Evolutionary conservation across 2,113 vertebrate genomes (phyloP).

Genomic region (Megatriorchis doriae): DNA sequence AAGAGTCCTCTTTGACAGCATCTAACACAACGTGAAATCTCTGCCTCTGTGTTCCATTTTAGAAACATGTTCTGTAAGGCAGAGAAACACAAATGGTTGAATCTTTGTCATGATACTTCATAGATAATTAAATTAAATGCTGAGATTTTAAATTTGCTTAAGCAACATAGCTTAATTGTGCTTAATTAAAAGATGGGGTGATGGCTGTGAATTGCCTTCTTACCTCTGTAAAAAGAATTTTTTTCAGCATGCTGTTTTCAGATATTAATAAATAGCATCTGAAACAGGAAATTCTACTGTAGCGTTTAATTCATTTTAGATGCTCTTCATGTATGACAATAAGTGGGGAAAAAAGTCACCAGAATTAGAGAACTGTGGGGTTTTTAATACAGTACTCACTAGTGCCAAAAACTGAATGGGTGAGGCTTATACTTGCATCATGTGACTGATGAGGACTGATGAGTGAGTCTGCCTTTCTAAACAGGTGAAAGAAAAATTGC

Average conservation of each 20-base stretch:
- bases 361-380: not conserved
- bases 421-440: not conserved
- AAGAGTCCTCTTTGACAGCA: constrained; percentile 48
- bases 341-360: not conserved
- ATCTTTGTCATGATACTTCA: constrained; percentile 20
- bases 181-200: not conserved
- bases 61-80: not conserved
- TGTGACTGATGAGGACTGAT: not conserved
- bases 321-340: not conserved
- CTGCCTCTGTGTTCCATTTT: not conserved
- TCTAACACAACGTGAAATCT: constrained; percentile 44
- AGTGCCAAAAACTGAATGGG: not conserved
- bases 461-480: not conserved
- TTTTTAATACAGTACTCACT: not conserved
- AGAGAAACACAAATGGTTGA: not conserved
- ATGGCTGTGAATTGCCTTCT: not conserved
- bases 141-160: constrained; percentile 9
- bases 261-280: not conserved
- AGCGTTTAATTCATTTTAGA: not conserved
- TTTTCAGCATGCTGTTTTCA: not conserved
- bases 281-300: not conserved
- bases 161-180: constrained; percentile 18
- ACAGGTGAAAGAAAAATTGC: not conserved
- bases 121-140: constrained; percentile 33
- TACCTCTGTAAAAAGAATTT: not conserved